A percentile compares a stretch with the other conserved stretches of the same genome.
phyloP scores from a whole-genome alignment of 2,113 vertebrate species.

The Mesembrinibis cayennensis region DNA sequence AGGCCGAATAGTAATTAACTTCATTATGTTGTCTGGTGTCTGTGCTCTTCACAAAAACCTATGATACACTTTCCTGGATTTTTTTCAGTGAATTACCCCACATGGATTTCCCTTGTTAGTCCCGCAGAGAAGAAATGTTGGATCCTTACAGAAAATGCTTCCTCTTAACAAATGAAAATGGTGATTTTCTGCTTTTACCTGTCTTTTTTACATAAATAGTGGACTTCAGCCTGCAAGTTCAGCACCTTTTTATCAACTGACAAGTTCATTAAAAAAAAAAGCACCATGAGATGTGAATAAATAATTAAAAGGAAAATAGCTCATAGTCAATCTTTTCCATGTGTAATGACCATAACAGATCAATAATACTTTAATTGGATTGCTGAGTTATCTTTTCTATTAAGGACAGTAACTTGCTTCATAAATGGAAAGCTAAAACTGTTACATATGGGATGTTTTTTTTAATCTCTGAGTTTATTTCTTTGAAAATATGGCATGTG shows the following conservation, averaged over 20 bases:
- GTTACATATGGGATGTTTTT: background rate
- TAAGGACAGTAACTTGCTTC: background rate
- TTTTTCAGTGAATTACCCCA: background rate
- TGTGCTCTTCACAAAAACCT: background rate
- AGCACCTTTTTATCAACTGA: background rate
- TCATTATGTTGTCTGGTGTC: background rate
- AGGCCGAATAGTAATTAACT: background rate
- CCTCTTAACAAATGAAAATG: background rate
- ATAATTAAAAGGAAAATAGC: background rate
- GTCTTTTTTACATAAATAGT: background rate
- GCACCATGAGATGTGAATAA: background rate
- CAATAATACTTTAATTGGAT: constrained; percentile 8
- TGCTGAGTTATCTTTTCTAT: background rate
- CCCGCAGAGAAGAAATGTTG: background rate
- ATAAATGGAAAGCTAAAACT: background rate
- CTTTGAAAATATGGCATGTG: background rate
- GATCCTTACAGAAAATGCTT: background rate
- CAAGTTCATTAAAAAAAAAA: background rate
- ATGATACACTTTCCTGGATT: background rate
- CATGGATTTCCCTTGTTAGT: background rate
- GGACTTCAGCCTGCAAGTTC: background rate
- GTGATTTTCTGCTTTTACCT: background rate
- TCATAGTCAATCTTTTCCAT: background rate
- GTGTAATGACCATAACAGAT: constrained; percentile 1
- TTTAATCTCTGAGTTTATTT: background rate